phyloP scores from a whole-genome alignment of 2,888 invertebrate genomes.

The Julus scanicus region DNA sequence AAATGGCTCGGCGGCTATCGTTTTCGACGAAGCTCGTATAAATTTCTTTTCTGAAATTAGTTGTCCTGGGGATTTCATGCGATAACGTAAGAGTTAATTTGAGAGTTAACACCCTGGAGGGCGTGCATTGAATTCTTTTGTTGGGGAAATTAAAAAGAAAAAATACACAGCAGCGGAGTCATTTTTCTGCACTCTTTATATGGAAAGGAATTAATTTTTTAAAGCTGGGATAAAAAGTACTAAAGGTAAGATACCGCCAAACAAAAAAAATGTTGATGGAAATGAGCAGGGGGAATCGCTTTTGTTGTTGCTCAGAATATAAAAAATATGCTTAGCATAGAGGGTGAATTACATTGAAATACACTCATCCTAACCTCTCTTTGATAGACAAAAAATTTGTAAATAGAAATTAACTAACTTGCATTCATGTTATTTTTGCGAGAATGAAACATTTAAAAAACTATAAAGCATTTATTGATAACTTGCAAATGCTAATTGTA shows the following conservation, averaged over 20 bases:
- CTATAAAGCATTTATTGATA: not conserved
- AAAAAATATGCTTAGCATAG: not conserved
- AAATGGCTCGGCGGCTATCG: not conserved
- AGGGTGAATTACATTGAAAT: not conserved
- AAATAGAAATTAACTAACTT: no score
- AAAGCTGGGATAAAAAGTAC: not conserved
- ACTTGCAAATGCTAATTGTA: no score
- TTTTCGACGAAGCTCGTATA: not conserved
- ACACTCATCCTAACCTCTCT: not conserved
- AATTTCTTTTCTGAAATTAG: conserved; percentile 6
- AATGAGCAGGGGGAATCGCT: not conserved
- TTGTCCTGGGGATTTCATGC: conserved; percentile 5
- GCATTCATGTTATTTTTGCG: not conserved
- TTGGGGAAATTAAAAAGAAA: conserved; percentile 5
- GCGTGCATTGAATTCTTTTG: conserved; percentile 7
- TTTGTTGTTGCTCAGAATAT: not conserved
- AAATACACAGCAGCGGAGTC: not conserved
- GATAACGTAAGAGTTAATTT: conserved; percentile 18
- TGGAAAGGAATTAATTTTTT: not conserved
- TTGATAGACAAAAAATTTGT: not conserved
- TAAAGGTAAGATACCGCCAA: not conserved
- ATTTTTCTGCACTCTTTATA: not conserved
- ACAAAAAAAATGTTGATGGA: not conserved
- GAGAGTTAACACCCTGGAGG: conserved; percentile 26
- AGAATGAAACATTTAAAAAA: not conserved